A percentile compares a stretch with the other conserved stretches of the same genome.
These are phyloP conservation scores for Mico argentatus DNA, from an alignment of 2,797 vertebrate genomes.

Conservation along the genomic window DNA sequence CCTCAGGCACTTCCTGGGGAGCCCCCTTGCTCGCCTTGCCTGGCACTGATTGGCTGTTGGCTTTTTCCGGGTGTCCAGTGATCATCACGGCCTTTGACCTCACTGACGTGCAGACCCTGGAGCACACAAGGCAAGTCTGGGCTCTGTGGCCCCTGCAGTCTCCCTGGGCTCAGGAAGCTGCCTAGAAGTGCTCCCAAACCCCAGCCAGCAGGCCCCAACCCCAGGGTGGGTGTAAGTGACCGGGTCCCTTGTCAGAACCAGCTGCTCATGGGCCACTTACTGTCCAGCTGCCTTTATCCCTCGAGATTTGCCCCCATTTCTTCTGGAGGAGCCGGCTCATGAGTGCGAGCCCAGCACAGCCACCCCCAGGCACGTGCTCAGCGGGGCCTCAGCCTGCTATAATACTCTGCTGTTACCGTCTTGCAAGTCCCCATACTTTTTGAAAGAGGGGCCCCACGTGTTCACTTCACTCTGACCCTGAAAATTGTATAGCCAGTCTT, in stretches of 20 bases:
- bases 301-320: background rate
- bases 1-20: background rate
- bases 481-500: background rate
- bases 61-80: slow-evolving; percentile 82
- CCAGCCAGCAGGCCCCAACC: background rate
- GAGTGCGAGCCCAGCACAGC: no score
- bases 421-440: background rate
- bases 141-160: background rate
- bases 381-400: fast-evolving
- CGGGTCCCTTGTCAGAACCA: background rate
- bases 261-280: background rate
- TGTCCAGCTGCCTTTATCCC: no score
- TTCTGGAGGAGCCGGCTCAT: background rate
- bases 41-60: background rate
- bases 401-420: background rate
- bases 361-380: fast-evolving
- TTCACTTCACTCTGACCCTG: background rate
- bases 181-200: background rate
- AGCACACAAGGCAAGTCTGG: slow-evolving; percentile 89
- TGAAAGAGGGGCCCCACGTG: background rate
- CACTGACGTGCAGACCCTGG: slow-evolving; percentile 91
- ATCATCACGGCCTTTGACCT: slow-evolving; percentile 94
- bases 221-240: fast-evolving
- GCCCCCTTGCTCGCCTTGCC: background rate
- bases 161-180: background rate